Conservation (phyloP, 2,113 vertebrate genomes). For the Irena cyanogastra region DNA sequence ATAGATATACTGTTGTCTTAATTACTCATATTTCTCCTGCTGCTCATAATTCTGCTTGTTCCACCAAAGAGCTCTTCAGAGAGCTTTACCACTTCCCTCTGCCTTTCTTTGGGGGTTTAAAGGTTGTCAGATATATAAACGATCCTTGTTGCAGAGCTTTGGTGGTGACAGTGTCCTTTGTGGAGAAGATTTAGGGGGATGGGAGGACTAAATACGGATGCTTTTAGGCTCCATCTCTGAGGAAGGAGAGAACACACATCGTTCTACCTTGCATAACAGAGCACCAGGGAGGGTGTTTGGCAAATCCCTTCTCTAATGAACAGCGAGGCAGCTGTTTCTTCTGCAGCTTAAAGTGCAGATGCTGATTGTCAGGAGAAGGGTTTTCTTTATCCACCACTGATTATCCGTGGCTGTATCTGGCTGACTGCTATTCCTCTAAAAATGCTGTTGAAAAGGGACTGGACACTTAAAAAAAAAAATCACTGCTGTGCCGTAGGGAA, state of each 20-base stretch:
- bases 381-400: neutral
- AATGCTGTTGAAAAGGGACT: neutral
- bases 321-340: slow-evolving; percentile 12
- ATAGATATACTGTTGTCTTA: slow-evolving; percentile 68
- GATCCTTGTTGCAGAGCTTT: slow-evolving; percentile 36
- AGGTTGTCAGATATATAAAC: slow-evolving; percentile 55
- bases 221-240: neutral
- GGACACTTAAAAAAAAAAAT: neutral
- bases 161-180: slow-evolving; percentile 47
- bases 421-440: slow-evolving; percentile 11
- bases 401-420: neutral
- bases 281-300: slow-evolving; percentile 6
- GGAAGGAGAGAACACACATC: neutral
- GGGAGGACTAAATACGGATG: neutral
- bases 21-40: slow-evolving; percentile 64
- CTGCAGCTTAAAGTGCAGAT: neutral
- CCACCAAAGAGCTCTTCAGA: slow-evolving; percentile 57
- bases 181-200: slow-evolving; percentile 42
- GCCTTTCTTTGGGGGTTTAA: slow-evolving; percentile 54
- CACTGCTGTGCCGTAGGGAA: neutral
- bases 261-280: neutral
- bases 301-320: slow-evolving; percentile 36
- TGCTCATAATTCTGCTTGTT: slow-evolving; percentile 62
- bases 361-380: neutral
- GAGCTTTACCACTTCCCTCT: slow-evolving; percentile 20